phyloP scores from a whole-genome alignment of 2,113 vertebrate species.

The Vireo altiloquus region DNA sequence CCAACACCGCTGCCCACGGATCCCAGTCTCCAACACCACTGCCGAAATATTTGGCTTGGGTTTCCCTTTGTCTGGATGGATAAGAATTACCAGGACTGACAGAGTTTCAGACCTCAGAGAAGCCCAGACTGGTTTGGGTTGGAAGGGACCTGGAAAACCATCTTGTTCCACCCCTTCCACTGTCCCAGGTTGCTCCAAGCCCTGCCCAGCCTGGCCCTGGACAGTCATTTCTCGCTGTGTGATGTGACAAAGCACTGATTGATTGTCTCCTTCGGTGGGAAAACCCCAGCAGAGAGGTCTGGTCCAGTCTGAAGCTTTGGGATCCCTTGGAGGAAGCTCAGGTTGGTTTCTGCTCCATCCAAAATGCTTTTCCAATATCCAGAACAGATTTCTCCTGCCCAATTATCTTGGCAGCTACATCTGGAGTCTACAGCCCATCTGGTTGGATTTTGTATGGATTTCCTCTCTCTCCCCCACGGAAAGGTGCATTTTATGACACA shows the following conservation, averaged over 20 bases:
- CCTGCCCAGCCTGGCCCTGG: not conserved
- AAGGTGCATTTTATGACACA: not conserved
- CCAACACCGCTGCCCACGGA: not conserved
- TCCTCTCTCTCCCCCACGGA: not conserved
- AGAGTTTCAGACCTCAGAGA: not conserved
- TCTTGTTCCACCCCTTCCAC: not conserved
- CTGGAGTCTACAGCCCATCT: not conserved
- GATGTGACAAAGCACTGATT: not conserved
- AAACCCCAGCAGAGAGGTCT: rapidly evolving
- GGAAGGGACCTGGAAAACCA: not conserved
- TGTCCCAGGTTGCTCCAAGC: not conserved
- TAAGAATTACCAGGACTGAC: rapidly evolving
- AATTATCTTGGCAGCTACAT: not conserved
- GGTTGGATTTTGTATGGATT: not conserved
- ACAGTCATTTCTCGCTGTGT: rapidly evolving
- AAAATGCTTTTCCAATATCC: not conserved
- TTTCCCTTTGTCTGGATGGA: not conserved
- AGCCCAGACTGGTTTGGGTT: not conserved
- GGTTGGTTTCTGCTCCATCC: not conserved
- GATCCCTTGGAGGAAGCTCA: not conserved
- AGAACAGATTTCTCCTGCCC: not conserved
- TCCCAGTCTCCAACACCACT: not conserved
- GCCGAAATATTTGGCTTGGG: not conserved
- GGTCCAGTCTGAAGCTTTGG: not conserved
- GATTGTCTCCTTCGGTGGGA: not conserved